Base-by-base conservation (phyloP, 2,113 vertebrate species). In the Clarias magur region DNA sequence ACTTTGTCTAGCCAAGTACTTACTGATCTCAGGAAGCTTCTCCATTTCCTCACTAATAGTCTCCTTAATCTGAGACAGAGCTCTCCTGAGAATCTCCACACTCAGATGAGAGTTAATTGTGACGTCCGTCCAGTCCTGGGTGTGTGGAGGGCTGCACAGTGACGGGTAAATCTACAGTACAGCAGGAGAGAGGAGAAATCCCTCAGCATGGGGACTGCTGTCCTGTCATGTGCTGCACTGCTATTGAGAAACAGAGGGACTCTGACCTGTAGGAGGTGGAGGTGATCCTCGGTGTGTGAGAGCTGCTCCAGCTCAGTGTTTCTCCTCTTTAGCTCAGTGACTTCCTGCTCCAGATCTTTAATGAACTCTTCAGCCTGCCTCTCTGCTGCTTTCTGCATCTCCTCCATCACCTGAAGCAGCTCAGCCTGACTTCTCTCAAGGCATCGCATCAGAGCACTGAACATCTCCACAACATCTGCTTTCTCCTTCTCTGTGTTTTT, bases 21-120 rank as follows among this genome's bases (percentile, higher is more conserved):
- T 53, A 82, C 81, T 17, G 17, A 65, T 82, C 62, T 65, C 13
- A 27, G 5, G 21, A 67, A 82, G 3, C 38, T 67, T n/a, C 81
- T 83, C 42, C 60, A 54, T 67, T 42, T 83, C 25, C 83, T 59
- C 19, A 21, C 15, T 60, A 1, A 86, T 54, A 42, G 25, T 42
- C 10, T 81, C 63, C 63, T 86, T 48, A 57, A 86, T 53, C 21
- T 86, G 62, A 59, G 78, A 81, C 34, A 86, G 48, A 34, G 53
- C 30, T 81, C 76, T 81, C 15, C 63, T 68, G 27, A 57, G 56
- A 80, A 54, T 19, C 54, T 57, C 78, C 54, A 80, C n/a, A 30
- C 17, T 80, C 54, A 59, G n/a, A 59, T 59, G 53, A 60, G 79
- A 9, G 27, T 38, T 59, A 59, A 60, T 80, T 7, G n/a, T 27